Conservation (phyloP, 2,113 vertebrate genomes). For the Mellivora capensis region DNA sequence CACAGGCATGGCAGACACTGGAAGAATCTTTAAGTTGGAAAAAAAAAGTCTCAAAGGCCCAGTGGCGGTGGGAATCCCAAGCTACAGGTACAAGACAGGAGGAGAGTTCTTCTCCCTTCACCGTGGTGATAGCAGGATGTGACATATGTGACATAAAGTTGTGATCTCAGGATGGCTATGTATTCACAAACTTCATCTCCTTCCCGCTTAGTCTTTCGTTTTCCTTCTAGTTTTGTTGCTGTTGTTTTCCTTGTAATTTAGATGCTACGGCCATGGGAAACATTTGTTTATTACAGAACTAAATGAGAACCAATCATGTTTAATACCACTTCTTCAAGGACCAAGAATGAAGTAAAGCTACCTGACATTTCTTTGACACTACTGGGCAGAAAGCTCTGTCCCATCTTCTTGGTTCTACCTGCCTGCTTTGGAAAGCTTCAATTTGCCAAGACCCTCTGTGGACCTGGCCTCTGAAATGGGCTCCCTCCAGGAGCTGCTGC, state of each 20-base stretch:
- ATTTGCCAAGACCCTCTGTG: not conserved
- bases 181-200: not conserved
- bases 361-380: not conserved
- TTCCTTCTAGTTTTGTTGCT: not conserved
- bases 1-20: not conserved
- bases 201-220: not conserved
- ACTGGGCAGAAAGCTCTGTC: not conserved
- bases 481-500: too few relatives aligned
- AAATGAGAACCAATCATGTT: not conserved
- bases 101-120: not conserved
- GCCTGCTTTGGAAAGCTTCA: not conserved
- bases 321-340: not conserved
- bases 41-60: not conserved
- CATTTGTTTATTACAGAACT: not conserved
- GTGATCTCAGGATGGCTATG: not conserved
- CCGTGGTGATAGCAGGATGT: too few relatives aligned
- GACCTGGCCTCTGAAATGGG: not conserved
- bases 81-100: not conserved
- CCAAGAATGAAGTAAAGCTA: not conserved
- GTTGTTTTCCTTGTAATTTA: not conserved
- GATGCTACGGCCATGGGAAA: not conserved
- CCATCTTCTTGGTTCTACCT: not conserved
- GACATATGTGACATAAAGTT: not conserved
- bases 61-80: not conserved
- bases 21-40: accelerated